phyloP scores from a whole-genome alignment of 2,113 vertebrate species.

The Holacanthus passer region DNA sequence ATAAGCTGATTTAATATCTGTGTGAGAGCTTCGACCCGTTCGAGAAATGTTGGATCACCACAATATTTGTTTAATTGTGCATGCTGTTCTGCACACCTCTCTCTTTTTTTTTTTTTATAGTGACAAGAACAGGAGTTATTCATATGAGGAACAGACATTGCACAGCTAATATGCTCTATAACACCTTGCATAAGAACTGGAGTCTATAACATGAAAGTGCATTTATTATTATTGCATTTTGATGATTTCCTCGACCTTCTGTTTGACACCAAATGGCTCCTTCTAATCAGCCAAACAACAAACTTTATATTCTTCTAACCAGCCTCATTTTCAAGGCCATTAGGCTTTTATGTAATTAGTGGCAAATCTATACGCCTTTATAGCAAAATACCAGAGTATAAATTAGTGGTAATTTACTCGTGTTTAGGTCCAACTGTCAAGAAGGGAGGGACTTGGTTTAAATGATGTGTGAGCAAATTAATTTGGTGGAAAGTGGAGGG shows the following conservation, averaged over 20 bases:
- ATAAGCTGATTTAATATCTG: constrained; percentile 84
- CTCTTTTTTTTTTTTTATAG: too few species aligned
- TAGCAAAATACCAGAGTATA: constrained; percentile 95
- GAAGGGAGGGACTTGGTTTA: constrained; percentile 90
- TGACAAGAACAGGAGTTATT: constrained; percentile 31
- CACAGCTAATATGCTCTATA: not conserved
- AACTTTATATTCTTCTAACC: constrained; percentile 96
- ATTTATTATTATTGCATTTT: constrained; percentile 11
- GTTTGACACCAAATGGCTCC: constrained; percentile 84
- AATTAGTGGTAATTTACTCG: constrained; percentile 95
- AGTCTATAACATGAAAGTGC: not conserved
- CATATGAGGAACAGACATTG: not conserved
- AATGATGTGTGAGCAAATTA: constrained; percentile 96
- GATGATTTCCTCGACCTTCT: constrained; percentile 39
- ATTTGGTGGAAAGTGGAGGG: constrained; percentile 88
- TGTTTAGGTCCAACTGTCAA: constrained; percentile 94
- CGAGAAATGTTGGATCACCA: constrained; percentile 77
- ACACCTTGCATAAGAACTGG: not conserved
- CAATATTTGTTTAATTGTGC: constrained; percentile 84
- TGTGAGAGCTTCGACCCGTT: constrained; percentile 77
- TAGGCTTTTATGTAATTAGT: constrained; percentile 96
- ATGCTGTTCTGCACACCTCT: constrained; percentile 56
- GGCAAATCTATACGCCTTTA: constrained; percentile 94
- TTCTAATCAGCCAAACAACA: constrained; percentile 93
- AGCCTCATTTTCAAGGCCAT: constrained; percentile 96